Base-by-base conservation (phyloP, 2,797 vertebrate species). In the Pelodytes ibericus region DNA sequence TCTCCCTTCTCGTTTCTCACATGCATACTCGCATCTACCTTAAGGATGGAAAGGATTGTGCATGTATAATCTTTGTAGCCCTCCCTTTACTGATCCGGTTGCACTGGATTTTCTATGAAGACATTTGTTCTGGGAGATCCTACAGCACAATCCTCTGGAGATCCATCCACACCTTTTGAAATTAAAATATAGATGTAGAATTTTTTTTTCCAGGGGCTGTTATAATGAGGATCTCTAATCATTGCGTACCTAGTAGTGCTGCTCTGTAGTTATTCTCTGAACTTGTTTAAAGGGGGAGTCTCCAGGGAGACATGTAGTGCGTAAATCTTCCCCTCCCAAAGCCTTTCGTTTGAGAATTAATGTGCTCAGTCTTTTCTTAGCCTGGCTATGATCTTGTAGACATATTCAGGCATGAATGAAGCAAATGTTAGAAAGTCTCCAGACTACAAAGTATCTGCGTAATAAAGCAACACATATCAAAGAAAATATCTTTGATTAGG, bases 131-230 rank as follows among this genome's bases (percentile, higher is more conserved):
- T 58, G 7, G 26, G 15, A 49, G 22, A 72, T 53, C 66, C 67
- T 51, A 67, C 72, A 51, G 39, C 13, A 0, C 6, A 1, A 18
- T 27, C 51, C 75, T 51, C 70, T 30, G 8, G 69, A 30, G 75
- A 6, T 31, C 26, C 39, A 9, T 18, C 29, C 39, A 7, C 69
- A 71, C 39, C 39, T 71, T 75, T 71, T 77, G 75, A 77, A 26
- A 77, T 77, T 60, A 36, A 71, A 77, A 71, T 70, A 47, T 18
- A 64, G 67, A 30, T 13, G 20, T 18, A 2, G 53, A 20, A 53
- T 61, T 16, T 27, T 10, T 63, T 20, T 41, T 36, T 58, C 63
- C 53, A 27, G 60, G 22, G 75, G 60, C 30, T 70, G 36, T 27
- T 5, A 33, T 72, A 72, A 72, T 72, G 68, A 71, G 69, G 39